These are phyloP conservation scores for Listronotus bonariensis DNA, from an alignment of 1,140 invertebrate genomes.

Conservation along the genomic window DNA sequence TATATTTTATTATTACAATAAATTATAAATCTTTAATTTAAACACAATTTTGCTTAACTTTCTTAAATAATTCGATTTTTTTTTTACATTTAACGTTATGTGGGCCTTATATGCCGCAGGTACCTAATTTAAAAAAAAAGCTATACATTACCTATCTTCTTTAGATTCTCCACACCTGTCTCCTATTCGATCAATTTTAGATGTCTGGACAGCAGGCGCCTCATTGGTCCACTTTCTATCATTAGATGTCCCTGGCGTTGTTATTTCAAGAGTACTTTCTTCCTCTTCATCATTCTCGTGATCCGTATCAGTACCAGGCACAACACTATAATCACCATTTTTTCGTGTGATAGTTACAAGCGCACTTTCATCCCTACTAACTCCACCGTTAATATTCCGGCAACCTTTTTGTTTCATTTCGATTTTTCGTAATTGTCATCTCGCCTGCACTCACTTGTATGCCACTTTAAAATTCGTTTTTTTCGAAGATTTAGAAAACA, in stretches of 20 bases:
- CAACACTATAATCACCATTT: conserved; percentile 71
- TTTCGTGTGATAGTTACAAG: conserved; percentile 57
- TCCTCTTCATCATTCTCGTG: conserved; percentile 61
- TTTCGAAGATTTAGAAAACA: conserved; percentile 63
- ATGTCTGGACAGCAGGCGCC: neutral
- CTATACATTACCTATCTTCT: conserved; percentile 45
- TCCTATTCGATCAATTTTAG: neutral
- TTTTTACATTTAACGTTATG: too few relatives aligned
- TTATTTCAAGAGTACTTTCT: conserved; percentile 53
- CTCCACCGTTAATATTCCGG: conserved; percentile 49
- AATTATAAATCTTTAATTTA: too few relatives aligned
- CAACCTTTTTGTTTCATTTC: conserved; percentile 65
- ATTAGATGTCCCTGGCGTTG: conserved; percentile 39
- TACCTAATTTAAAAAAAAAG: too few relatives aligned
- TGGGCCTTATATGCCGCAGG: too few relatives aligned
- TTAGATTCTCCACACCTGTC: neutral
- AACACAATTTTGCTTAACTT: too few relatives aligned
- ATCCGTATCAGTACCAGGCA: conserved; percentile 66
- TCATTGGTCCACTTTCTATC: conserved; percentile 28
- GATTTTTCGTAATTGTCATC: conserved; percentile 74
- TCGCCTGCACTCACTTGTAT: conserved; percentile 53
- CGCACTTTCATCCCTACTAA: conserved; percentile 47
- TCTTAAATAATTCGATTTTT: too few relatives aligned
- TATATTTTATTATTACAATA: too few relatives aligned
- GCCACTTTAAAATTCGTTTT: conserved; percentile 48